Conservation (phyloP, 1,140 invertebrate genomes). For the Babylonia areolata region DNA sequence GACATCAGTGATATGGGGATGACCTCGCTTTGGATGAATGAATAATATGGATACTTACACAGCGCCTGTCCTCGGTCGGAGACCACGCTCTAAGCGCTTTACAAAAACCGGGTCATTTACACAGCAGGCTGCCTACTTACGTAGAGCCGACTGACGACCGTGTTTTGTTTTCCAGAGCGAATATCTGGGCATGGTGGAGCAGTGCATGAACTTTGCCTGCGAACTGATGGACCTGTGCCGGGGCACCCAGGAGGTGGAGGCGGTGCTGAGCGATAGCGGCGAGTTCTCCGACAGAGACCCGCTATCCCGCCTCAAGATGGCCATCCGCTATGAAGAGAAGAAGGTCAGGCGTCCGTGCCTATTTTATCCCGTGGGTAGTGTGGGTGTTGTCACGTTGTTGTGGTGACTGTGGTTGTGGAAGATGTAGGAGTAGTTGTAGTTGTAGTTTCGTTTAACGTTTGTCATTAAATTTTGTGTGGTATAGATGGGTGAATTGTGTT, state of each 20-base stretch:
- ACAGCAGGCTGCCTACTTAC: no score
- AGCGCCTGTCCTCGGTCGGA: not conserved
- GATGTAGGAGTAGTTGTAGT: no score
- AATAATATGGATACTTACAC: no score
- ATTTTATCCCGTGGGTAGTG: no score
- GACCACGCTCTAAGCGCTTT: not conserved
- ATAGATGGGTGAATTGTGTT: no score
- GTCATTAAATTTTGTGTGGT: no score
- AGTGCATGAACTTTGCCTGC: slow-evolving; percentile 78
- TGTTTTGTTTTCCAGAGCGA: slow-evolving; percentile 64
- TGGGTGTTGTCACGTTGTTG: no score
- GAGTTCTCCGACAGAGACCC: slow-evolving; percentile 61
- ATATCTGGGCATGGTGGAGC: slow-evolving; percentile 79
- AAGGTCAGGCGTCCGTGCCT: slow-evolving; percentile 57
- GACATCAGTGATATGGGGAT: no score
- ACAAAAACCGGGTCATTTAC: no score
- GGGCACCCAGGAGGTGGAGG: slow-evolving; percentile 75
- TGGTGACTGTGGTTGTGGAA: no score
- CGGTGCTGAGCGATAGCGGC: slow-evolving; percentile 73
- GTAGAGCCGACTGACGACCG: not conserved
- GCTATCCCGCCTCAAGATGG: slow-evolving; percentile 74
- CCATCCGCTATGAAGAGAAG: slow-evolving; percentile 75
- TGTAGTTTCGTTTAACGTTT: not conserved
- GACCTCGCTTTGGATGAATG: not conserved
- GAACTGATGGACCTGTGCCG: slow-evolving; percentile 75